Evolutionary conservation across 2,888 invertebrate species (phyloP), one percentile per base, ranked within the genome.

Genomic region (Anoncus sp.): DNA sequence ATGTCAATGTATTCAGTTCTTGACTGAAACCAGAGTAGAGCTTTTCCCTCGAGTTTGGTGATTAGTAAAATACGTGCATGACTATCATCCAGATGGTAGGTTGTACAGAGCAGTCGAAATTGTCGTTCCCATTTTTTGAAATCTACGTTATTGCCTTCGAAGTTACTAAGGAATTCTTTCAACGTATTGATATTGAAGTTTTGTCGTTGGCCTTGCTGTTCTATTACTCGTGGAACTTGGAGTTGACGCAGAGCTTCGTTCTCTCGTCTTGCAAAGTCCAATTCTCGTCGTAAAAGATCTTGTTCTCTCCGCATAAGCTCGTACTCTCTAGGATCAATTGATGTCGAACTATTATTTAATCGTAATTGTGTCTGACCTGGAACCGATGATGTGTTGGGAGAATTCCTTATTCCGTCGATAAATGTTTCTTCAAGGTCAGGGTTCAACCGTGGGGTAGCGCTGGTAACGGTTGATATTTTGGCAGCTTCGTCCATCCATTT

Each of bases 51-150:
- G n/a, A 81, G 40, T 35, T 81, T 81, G 14, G 77, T 71, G 9
- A n/a, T n/a, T n/a, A n/a, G n/a, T n/a, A n/a, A n/a, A n/a, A n/a
- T n/a, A n/a, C n/a, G n/a, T n/a, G n/a, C 76, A 59, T 40, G 69
- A 67, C 14, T 75, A 59, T 81, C 73, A 9, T 75, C 76, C 4
- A 81, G 18, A 12, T 75, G 38, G 47, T 81, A 81, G 2, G 75
- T 70, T 7, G 14, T 49, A n/a, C 24, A 62, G 6, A 81, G 35
- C n/a, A 79, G 35, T 4, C 60, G 31, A 27, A 79, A 74, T 62
- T 81, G 81, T 57, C 53, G 49, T 47, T 73, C 65, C 79, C 79
- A 79, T 16, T 57, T 51, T 43, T 47, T 60, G 40, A 81, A 81
- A 12, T 53, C 47, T n/a, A 55, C 73, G 18, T 63, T 55, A 1